Conservation (phyloP, 1,140 invertebrate species). For the Delia radicum region DNA sequence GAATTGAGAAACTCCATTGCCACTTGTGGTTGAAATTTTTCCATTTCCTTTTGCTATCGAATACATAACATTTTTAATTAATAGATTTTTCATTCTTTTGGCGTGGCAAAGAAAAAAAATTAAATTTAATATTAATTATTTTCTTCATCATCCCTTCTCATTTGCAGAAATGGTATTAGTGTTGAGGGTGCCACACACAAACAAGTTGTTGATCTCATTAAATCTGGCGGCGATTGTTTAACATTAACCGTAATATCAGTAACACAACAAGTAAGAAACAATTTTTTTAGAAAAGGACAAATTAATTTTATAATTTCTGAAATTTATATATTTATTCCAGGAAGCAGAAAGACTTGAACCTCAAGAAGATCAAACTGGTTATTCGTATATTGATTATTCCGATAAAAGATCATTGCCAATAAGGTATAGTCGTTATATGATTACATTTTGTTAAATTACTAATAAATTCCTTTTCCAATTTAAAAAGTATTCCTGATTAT, state of each 20-base stretch:
- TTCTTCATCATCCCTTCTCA: neutral
- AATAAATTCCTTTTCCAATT: neutral
- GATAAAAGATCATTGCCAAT: slow-evolving; percentile 97
- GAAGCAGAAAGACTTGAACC: slow-evolving; percentile 84
- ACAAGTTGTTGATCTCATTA: slow-evolving; percentile 98
- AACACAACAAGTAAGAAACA: slow-evolving; percentile 63
- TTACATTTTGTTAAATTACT: neutral
- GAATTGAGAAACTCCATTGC: too few species aligned
- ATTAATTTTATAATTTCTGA: neutral
- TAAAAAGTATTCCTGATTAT: slow-evolving; percentile 95
- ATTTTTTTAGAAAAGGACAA: neutral
- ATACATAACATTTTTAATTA: neutral
- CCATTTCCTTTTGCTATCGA: neutral
- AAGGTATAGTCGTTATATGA: slow-evolving; percentile 31
- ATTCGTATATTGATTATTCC: slow-evolving; percentile 94
- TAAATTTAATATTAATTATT: neutral
- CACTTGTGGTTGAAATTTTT: too few species aligned
- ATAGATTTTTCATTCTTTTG: neutral
- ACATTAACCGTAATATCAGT: slow-evolving; percentile 96
- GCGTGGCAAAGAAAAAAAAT: neutral
- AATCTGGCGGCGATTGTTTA: slow-evolving; percentile 95
- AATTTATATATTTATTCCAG: slow-evolving; percentile 55
- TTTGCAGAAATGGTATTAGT: slow-evolving; percentile 90
- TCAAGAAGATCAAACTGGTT: slow-evolving; percentile 82
- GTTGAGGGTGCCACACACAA: slow-evolving; percentile 99